Evolutionary conservation across 2,113 vertebrate species (phyloP).

Genomic region (Ptilorrhoa leucosticta): DNA sequence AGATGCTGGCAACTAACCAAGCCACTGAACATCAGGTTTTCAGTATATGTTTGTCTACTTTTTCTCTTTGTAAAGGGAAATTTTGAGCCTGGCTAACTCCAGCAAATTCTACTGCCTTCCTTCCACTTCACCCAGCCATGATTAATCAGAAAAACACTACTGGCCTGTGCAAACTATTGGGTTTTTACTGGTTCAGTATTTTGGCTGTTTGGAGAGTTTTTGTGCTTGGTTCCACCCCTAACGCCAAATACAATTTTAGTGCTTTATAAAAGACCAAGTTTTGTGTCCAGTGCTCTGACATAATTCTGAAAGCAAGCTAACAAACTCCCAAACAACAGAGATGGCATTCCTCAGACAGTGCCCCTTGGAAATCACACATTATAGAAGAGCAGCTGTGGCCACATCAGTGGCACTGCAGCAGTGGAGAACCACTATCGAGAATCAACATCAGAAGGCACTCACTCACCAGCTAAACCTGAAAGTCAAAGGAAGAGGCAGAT

Average conservation of each 20-base stretch:
- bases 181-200: not conserved
- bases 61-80: not conserved
- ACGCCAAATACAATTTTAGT: not conserved
- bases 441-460: not conserved
- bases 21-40: not conserved
- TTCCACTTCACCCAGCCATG: not conserved
- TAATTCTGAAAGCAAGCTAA: not conserved
- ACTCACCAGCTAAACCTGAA: not conserved
- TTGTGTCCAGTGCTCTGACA: not conserved
- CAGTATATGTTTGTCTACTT: not conserved
- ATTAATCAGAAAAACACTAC: not conserved
- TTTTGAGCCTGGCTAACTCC: not conserved
- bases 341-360: not conserved
- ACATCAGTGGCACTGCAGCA: not conserved
- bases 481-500: not conserved
- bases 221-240: not conserved
- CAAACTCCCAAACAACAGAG: rapidly evolving
- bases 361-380: rapidly evolving
- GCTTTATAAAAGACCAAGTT: not conserved
- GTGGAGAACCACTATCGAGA: not conserved
- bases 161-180: not conserved
- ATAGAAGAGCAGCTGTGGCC: not conserved
- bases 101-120: not conserved
- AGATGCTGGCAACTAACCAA: not conserved
- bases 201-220: not conserved